Conservation (phyloP, 1,140 invertebrate species). For the Trachymyrmex cornetzi region DNA sequence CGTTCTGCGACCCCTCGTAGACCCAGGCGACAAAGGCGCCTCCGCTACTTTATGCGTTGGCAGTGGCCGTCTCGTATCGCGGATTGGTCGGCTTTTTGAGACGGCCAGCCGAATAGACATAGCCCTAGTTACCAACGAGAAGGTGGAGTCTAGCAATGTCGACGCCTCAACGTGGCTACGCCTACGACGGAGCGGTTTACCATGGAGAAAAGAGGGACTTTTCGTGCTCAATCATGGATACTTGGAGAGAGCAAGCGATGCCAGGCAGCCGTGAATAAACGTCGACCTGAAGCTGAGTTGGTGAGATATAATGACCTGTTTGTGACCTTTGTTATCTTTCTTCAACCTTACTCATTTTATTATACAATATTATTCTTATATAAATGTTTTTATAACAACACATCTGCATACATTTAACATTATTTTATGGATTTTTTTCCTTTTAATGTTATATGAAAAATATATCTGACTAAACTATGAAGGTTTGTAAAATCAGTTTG, state of each 20-base stretch:
- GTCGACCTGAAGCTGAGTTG: conserved; percentile 3
- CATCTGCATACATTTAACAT: neutral
- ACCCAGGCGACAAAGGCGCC: conserved; percentile 75
- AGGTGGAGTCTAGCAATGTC: conserved; percentile 80
- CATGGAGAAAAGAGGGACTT: conserved; percentile 75
- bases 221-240: conserved; percentile 38
- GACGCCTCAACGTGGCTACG: conserved; percentile 82
- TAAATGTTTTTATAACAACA: neutral
- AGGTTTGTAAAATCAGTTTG: neutral
- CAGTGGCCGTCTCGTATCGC: conserved; percentile 86
- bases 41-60: conserved; percentile 83
- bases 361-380: conserved; percentile 1
- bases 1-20: conserved; percentile 60
- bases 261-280: conserved; percentile 37
- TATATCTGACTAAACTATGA: neutral
- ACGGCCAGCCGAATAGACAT: conserved; percentile 84
- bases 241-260: conserved; percentile 9
- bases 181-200: conserved; percentile 82
- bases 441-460: neutral
- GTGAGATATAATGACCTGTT: neutral
- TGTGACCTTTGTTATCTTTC: conserved; percentile 2
- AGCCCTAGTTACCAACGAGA: conserved; percentile 85
- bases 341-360: neutral
- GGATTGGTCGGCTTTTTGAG: conserved; percentile 87
- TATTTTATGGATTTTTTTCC: neutral